A percentile compares a stretch with the other conserved stretches of the same genome.
Conservation (phyloP, 2,113 vertebrate species). For the Podarcis muralis region DNA sequence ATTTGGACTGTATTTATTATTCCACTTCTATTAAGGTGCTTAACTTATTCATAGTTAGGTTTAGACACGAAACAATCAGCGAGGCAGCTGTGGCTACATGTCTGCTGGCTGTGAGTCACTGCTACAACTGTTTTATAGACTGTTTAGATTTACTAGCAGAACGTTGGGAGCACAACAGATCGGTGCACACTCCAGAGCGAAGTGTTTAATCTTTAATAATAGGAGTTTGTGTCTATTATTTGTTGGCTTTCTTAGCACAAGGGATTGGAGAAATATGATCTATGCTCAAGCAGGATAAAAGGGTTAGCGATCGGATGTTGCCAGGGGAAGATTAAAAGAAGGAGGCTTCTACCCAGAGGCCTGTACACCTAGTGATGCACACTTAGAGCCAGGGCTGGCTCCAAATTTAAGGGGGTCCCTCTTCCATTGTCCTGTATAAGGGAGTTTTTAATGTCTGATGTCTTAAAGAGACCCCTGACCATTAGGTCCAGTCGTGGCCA, state of each 20-base stretch:
- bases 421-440: neutral
- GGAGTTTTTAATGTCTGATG: no score
- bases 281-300: neutral
- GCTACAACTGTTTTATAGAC: constrained; percentile 33
- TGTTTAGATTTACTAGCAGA: constrained; percentile 44
- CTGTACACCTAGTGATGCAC: neutral
- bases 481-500: no score
- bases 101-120: constrained; percentile 61
- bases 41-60: constrained; percentile 70
- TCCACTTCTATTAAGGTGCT: constrained; percentile 70
- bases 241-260: constrained; percentile 20
- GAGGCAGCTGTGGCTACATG: constrained; percentile 69
- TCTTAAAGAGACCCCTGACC: no score
- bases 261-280: neutral
- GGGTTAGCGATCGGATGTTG: neutral
- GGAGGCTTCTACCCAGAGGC: neutral
- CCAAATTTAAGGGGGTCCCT: neutral
- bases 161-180: constrained; percentile 38
- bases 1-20: constrained; percentile 70
- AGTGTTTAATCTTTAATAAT: neutral
- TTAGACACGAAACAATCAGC: constrained; percentile 71
- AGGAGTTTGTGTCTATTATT: constrained; percentile 32
- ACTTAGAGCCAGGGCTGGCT: neutral
- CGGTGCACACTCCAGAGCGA: neutral
- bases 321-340: neutral